Evolutionary conservation across 1,140 invertebrate species (phyloP).

Genomic region (Aphidius ervi): DNA sequence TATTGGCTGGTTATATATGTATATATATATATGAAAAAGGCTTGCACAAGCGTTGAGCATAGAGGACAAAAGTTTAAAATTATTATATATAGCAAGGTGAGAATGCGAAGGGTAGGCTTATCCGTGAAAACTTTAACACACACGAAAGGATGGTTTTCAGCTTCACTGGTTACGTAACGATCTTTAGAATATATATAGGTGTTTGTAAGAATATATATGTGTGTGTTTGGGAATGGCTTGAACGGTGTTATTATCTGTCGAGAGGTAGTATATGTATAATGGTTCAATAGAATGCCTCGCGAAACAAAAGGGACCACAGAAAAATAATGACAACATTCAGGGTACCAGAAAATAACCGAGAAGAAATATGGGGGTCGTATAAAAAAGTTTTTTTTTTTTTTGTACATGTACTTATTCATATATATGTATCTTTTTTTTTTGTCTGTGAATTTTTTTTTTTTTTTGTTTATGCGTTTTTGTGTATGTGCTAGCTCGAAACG

Average conservation of each 20-base stretch:
- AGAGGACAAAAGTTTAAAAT: conserved; percentile 24
- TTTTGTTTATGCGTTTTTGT: no score
- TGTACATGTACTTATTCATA: no score
- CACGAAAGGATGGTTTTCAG: no score
- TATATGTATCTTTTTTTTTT: no score
- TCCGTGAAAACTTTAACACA: no score
- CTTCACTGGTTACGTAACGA: no score
- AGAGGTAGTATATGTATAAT: conserved; percentile 6
- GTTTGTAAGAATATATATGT: no score
- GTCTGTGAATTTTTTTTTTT: no score
- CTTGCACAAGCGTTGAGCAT: background rate
- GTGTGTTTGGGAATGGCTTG: conserved; percentile 19
- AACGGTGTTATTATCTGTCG: conserved; percentile 42
- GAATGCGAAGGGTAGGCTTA: conserved; percentile 30
- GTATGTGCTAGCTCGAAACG: no score
- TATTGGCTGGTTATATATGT: background rate
- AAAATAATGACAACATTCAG: conserved; percentile 47
- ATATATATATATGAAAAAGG: background rate
- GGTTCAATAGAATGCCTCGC: conserved; percentile 42
- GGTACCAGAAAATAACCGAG: conserved; percentile 34
- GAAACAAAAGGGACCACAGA: conserved; percentile 43
- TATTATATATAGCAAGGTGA: conserved; percentile 30
- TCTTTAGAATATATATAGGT: no score
- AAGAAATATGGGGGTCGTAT: conserved; percentile 34
- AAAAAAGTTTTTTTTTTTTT: conserved; percentile 25